A percentile compares a stretch with the other conserved stretches of the same genome.
These are phyloP conservation scores for Dryas iulia DNA, from an alignment of 1,140 invertebrate genomes.

Conservation along the genomic window DNA sequence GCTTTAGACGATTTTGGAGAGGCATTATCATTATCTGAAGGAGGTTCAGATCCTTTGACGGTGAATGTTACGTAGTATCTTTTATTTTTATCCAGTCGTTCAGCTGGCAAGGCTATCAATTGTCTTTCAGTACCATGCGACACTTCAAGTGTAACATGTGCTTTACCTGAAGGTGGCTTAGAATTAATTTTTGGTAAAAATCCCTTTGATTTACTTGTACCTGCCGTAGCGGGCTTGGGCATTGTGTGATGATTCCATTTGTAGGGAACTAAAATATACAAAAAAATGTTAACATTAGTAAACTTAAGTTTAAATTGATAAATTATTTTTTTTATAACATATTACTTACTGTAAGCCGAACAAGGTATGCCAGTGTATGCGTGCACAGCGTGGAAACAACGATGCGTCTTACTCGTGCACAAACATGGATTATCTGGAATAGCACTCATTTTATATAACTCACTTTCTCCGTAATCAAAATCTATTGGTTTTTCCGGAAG, in stretches of 20 bases:
- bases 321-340: too few species aligned
- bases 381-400: conserved; percentile 93
- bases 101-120: conserved; percentile 90
- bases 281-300: not conserved
- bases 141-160: conserved; percentile 86
- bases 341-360: conserved; percentile 88
- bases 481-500: conserved; percentile 80
- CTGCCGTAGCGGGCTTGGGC: conserved; percentile 82
- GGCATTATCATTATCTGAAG: conserved; percentile 72
- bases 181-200: conserved; percentile 83
- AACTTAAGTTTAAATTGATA: too few species aligned
- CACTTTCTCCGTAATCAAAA: conserved; percentile 76
- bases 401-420: conserved; percentile 91
- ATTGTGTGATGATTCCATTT: conserved; percentile 87
- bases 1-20: conserved; percentile 49
- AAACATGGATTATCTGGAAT: conserved; percentile 83
- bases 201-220: conserved; percentile 63
- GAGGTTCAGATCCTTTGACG: conserved; percentile 84
- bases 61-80: conserved; percentile 94
- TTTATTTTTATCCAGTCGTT: conserved; percentile 92
- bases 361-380: conserved; percentile 94
- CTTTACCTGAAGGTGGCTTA: conserved; percentile 70
- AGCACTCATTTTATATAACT: conserved; percentile 73
- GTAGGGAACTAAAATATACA: conserved; percentile 82
- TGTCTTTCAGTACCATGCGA: conserved; percentile 90